Base-by-base conservation (phyloP, 1,140 invertebrate species). In the Caerostris darwini region DNA sequence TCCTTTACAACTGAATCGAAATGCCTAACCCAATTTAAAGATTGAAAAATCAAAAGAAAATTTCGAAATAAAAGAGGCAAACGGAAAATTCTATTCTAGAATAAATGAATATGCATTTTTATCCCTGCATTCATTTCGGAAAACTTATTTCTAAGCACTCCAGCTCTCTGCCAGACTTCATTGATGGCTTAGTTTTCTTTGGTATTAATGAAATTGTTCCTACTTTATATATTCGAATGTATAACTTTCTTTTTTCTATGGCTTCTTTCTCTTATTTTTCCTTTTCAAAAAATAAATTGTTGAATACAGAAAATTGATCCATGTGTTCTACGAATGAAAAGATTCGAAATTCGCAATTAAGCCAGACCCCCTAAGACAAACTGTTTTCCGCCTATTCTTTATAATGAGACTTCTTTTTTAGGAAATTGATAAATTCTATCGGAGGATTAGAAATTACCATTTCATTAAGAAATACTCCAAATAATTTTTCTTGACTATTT, bases 131-230 rank as follows among this genome's bases (percentile, higher is more conserved):
- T 83, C n/a, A 83, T 56, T 56, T 53, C 58, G 6, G 53, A 64
- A 17, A 59, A 77, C 19, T 87, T 64, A 53, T 87, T 87, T 87
- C 54, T 61, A 50, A 6, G 3, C 19, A 61, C 12, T 54, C 34
- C 14, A 12, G 2, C 7, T 50, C 17, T 87, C 10, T 56, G 3
- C 14, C 7, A 90, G 12, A 71, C 56, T 90, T 67, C 87, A 58
- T 90, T 90, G 71, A 56, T 54, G 14, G 53, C 19, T 90, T n/a
- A 61, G 34, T 71, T 90, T 71, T 57, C 53, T 71, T 71, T 8
- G 7, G 50, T 69, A 90, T 90, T 90, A 90, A 90, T 90, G 87
- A 90, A 90, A 90, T 89, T 90, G 87, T 56, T 69, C 17, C 50
- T 17, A 17, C 71, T 71, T 77, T 77, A 77, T 77, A 77, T 77